phyloP scores from a whole-genome alignment of 2,797 vertebrate species.

The Eleutherodactylus coqui region DNA sequence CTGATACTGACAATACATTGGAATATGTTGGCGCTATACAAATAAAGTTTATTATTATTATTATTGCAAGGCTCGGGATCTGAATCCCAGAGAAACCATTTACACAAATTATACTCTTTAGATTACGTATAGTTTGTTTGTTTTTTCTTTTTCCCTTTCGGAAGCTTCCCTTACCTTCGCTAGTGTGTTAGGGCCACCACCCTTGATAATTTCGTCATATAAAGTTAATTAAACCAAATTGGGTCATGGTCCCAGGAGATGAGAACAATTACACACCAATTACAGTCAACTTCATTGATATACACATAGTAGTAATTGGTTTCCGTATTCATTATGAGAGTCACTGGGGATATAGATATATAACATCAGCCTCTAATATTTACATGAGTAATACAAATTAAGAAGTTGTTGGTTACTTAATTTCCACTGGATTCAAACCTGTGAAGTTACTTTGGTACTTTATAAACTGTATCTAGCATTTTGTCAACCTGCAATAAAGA shows the following conservation, averaged over 20 bases:
- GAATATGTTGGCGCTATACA: no score
- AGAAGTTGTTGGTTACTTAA: constrained; percentile 15
- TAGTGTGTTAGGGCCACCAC: constrained; percentile 34
- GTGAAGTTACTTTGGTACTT: not conserved
- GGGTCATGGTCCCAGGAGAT: constrained; percentile 47
- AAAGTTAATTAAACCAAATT: constrained; percentile 56
- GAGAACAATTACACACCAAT: constrained; percentile 60
- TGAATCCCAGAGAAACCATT: not conserved
- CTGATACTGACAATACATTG: not conserved
- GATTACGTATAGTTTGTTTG: not conserved
- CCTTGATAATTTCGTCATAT: constrained; percentile 56
- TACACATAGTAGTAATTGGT: constrained; percentile 48
- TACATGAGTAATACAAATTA: constrained; percentile 40
- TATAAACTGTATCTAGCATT: constrained; percentile 13
- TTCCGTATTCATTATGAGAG: constrained; percentile 59
- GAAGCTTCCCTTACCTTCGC: not conserved
- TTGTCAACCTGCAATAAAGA: not conserved
- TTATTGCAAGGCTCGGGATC: no score
- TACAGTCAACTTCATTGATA: constrained; percentile 46
- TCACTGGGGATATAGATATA: constrained; percentile 30
- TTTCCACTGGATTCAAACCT: not conserved
- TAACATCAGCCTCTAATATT: constrained; percentile 19
- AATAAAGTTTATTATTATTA: no score
- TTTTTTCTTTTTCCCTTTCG: not conserved
- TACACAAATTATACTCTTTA: not conserved